Percentiles rank a stretch among this genome's conserved stretches.
These are phyloP conservation scores for Rhineura floridana DNA, from an alignment of 2,113 vertebrate species.

Conservation along the genomic window DNA sequence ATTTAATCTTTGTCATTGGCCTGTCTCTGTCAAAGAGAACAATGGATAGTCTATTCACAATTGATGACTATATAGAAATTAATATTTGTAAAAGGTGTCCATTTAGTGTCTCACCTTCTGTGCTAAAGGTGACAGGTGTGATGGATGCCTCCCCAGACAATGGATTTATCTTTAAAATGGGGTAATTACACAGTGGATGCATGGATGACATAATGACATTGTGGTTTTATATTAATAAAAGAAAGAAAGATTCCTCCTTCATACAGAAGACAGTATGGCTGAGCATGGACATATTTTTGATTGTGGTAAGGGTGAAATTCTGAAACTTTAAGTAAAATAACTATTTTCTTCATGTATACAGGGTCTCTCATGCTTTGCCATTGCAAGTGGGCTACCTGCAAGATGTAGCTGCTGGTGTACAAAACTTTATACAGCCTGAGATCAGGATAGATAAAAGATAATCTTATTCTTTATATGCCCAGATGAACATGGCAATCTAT, in stretches of 20 bases:
- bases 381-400: not conserved
- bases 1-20: conserved; percentile 86
- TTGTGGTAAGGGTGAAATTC: conserved; percentile 51
- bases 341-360: conserved; percentile 7
- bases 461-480: too few species aligned
- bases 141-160: conserved; percentile 87
- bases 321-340: conserved; percentile 38
- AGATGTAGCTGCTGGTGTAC: too few species aligned
- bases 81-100: conserved; percentile 87
- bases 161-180: conserved; percentile 93
- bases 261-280: conserved; percentile 59
- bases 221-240: conserved; percentile 82
- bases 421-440: too few species aligned
- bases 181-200: conserved; percentile 90
- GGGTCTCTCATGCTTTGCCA: conserved; percentile 3
- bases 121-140: conserved; percentile 86
- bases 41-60: conserved; percentile 84
- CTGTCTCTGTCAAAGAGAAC: conserved; percentile 86
- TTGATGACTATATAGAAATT: conserved; percentile 90
- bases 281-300: conserved; percentile 49
- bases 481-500: too few species aligned
- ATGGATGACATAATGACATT: conserved; percentile 84
- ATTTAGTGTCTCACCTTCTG: conserved; percentile 85
- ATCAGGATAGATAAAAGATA: too few species aligned
- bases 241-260: conserved; percentile 68